phyloP scores from a whole-genome alignment of 1,140 invertebrate genomes.

The Vollenhovia emeryi region DNA sequence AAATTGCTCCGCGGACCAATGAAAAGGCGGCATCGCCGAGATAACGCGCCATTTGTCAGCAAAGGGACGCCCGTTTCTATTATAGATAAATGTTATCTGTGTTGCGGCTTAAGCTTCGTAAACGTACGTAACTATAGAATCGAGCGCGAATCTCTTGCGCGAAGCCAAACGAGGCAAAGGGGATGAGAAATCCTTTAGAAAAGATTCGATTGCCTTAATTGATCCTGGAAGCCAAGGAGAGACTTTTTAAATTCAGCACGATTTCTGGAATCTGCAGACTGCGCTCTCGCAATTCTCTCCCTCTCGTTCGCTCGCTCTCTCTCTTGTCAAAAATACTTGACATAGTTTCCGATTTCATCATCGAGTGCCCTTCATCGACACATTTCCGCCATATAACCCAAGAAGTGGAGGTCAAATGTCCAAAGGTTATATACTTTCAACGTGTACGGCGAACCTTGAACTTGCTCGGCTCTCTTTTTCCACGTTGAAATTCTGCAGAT shows the following conservation, averaged over 20 bases:
- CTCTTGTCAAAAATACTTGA: conserved; percentile 58
- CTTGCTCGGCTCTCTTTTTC: conserved; percentile 13
- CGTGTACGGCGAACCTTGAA: conserved; percentile 40
- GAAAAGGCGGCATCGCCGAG: conserved; percentile 43
- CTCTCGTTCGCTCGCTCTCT: background rate
- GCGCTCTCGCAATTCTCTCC: background rate
- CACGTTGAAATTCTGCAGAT: background rate
- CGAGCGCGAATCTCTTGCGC: background rate
- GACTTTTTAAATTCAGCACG: background rate
- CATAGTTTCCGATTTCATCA: conserved; percentile 67
- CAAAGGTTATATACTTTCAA: background rate
- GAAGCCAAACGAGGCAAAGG: too few species aligned
- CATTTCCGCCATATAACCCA: background rate
- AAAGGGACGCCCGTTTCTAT: conserved; percentile 33
- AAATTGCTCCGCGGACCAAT: conserved; percentile 55
- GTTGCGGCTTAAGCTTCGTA: conserved; percentile 15
- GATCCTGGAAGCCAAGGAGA: conserved; percentile 7
- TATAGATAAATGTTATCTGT: conserved; percentile 68
- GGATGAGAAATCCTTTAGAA: background rate
- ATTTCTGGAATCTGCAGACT: conserved; percentile 9
- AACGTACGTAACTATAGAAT: conserved; percentile 14
- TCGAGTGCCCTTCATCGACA: conserved; percentile 62
- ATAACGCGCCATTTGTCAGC: conserved; percentile 64
- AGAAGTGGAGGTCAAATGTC: conserved; percentile 40
- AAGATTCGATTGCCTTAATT: conserved; percentile 27